These are phyloP conservation scores for Hypotaenidia okinawae DNA, from an alignment of 2,797 vertebrate genomes.

Conservation along the genomic window DNA sequence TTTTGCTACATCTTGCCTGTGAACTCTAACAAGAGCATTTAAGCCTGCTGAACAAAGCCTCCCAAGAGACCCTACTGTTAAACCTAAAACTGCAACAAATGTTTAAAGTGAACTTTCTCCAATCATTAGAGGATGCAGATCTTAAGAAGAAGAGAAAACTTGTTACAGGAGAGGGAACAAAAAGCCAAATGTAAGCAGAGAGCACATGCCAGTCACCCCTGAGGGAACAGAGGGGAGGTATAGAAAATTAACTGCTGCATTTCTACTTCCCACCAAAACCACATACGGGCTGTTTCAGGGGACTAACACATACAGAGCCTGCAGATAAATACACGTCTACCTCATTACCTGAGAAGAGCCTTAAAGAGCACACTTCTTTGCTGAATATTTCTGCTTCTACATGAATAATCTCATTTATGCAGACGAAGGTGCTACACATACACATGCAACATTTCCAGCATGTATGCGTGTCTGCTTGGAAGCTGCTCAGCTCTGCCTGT, in stretches of 20 bases:
- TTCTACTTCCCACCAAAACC: conserved; percentile 33
- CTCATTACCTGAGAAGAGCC: conserved; percentile 27
- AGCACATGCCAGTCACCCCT: not conserved
- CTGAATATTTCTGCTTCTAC: not conserved
- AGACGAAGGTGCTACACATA: not conserved
- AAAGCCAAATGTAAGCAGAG: conserved; percentile 38
- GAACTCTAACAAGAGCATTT: conserved; percentile 10
- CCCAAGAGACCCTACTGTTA: conserved; percentile 26
- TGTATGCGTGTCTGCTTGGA: not conserved
- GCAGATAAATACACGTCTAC: conserved; percentile 13
- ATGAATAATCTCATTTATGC: not conserved
- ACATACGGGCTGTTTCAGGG: not conserved
- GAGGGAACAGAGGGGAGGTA: conserved; percentile 24
- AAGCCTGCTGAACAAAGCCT: not conserved
- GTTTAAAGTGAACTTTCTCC: conserved; percentile 31
- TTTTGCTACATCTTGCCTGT: conserved; percentile 6
- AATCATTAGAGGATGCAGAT: not conserved
- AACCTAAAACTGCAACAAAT: conserved; percentile 16
- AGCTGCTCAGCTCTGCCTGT: not conserved
- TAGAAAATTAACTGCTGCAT: conserved; percentile 12
- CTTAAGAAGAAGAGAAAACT: conserved; percentile 20
- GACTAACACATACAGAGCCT: not conserved
- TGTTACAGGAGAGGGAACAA: not conserved
- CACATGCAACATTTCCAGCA: not conserved
- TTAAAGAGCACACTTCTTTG: not conserved